Evolutionary conservation across 2,888 invertebrate species (phyloP).

Genomic region (Hirtodrosophila duncani): DNA sequence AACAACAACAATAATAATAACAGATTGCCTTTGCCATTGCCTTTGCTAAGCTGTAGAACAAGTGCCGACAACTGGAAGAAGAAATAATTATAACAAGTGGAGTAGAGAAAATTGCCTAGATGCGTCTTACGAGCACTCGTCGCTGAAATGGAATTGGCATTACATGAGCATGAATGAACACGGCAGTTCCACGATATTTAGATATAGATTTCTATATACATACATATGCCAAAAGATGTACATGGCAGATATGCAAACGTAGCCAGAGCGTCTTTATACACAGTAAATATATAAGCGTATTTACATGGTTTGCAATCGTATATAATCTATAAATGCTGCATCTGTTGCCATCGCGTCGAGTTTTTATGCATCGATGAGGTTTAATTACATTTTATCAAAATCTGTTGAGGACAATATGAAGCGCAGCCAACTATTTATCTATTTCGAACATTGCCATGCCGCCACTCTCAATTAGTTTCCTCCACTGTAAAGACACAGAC

Average conservation of each 20-base stretch:
- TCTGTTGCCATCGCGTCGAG: constrained; percentile 24
- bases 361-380: constrained; percentile 71
- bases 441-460: constrained; percentile 15
- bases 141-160: constrained; percentile 53
- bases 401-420: constrained; percentile 51
- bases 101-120: constrained; percentile 27
- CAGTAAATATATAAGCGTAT: too few relatives aligned
- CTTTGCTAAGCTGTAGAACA: constrained; percentile 31
- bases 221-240: too few relatives aligned
- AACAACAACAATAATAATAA: constrained; percentile 28
- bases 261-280: too few relatives aligned
- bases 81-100: constrained; percentile 43
- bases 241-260: too few relatives aligned
- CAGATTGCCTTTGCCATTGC: constrained; percentile 28
- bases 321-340: too few relatives aligned
- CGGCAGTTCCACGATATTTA: too few relatives aligned
- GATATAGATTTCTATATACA: too few relatives aligned
- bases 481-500: too few relatives aligned
- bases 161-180: constrained; percentile 38
- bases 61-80: constrained; percentile 27
- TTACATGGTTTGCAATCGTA: too few relatives aligned
- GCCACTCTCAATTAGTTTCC: constrained; percentile 31
- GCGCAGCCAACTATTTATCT: constrained; percentile 34
- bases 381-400: constrained; percentile 72
- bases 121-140: constrained; percentile 31